Evolutionary conservation across 2,888 invertebrate species (phyloP), one percentile per base, ranked within the genome.

Genomic region (Drosophila parthenogenetica): DNA sequence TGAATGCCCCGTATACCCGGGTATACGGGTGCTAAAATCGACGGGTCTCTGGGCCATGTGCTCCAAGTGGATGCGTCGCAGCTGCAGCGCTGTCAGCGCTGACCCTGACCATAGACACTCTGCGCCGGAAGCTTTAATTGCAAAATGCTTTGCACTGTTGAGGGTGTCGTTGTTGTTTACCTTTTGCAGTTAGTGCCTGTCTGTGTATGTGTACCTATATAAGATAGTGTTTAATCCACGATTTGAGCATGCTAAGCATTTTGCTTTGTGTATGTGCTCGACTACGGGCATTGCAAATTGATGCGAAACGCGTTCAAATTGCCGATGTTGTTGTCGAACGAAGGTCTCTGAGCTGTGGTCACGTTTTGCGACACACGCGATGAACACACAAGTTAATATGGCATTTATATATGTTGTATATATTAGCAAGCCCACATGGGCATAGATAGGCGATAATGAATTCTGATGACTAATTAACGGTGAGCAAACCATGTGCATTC

Each of bases 71-170:
- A 42, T 45, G 40, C 43, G 43, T 14, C 51, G 40, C 17, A 40
- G 35, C 14, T 16, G 17, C 25, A 25, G 8, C 42, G 39, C 51
- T 16, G 62, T 61, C 58, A 39, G 19, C 29, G 5, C 58, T 71
- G 81, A 80, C 80, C 85, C 78, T 85, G 85, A 87, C 87, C 85
- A 85, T 71, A 85, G 85, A 82, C 85, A 85, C 75, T 63, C 48
- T 60, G 42, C 53, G 45, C 55, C 69, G 73, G 69, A 75, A 72
- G 55, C 45, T 64, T 49, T 64, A 62, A 69, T 68, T 64, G 55
- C 29, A 69, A 68, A 70, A 63, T 63, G 43, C 63, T 64, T 64
- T 62, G 17, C 35, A 22, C 40, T 16, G 13, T 42, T 16, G 53
- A 5, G 8, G 43, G 45, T 16, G 55, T 5, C n/a, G 3, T 42